A percentile compares a stretch with the other conserved stretches of the same genome.
Evolutionary conservation across 2,888 invertebrate species (phyloP).

Genomic region (Caenorhabditis sp.): DNA sequence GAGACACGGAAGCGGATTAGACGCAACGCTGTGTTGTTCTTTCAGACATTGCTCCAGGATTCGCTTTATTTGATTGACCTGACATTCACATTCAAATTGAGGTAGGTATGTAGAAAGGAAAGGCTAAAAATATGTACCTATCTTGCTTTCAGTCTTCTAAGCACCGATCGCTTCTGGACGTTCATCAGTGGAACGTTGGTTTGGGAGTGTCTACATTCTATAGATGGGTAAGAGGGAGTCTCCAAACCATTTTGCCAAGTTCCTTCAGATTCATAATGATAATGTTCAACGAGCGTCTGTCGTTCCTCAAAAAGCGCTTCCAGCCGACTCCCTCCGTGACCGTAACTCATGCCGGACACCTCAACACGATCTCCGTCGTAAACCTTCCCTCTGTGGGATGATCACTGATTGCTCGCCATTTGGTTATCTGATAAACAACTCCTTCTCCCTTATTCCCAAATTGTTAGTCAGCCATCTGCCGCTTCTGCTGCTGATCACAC

Average conservation of each 20-base stretch:
- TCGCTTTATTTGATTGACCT: constrained; percentile 30
- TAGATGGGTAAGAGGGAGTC: too few species aligned
- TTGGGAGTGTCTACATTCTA: constrained; percentile 45
- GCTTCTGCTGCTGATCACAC: too few species aligned
- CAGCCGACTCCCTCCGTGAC: constrained; percentile 2
- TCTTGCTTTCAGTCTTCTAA: constrained; percentile 20
- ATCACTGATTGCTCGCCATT: constrained; percentile 13
- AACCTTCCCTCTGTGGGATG: constrained; percentile 22
- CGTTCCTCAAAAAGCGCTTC: constrained; percentile 24
- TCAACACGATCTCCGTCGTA: background rate
- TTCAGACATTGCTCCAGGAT: constrained; percentile 49
- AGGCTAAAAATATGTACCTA: too few species aligned
- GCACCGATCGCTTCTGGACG: constrained; percentile 26
- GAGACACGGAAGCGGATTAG: constrained; percentile 26
- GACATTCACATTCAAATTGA: constrained; percentile 38
- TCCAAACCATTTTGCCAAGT: too few species aligned
- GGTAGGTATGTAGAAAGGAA: background rate
- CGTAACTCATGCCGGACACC: background rate
- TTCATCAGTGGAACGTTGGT: constrained; percentile 28
- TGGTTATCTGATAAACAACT: constrained; percentile 15
- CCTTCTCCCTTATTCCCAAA: background rate
- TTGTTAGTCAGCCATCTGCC: too few species aligned
- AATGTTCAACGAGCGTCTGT: constrained; percentile 39
- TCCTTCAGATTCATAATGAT: constrained; percentile 45
- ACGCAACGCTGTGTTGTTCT: constrained; percentile 24